phyloP scores from a whole-genome alignment of 2,888 invertebrate genomes.

The Oxycera nigricornis region DNA sequence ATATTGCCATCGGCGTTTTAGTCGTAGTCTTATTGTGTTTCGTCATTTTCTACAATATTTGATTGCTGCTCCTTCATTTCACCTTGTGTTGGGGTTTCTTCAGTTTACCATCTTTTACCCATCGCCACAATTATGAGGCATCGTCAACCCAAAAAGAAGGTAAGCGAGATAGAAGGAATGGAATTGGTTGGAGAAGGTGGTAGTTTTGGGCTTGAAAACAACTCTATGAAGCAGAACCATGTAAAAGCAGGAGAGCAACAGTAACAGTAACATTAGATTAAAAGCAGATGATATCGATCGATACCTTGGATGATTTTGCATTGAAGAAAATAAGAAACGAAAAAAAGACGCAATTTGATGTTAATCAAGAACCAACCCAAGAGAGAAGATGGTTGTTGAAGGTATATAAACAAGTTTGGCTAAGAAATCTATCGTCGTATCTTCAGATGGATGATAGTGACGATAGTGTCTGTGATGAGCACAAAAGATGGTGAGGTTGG shows the following conservation, averaged over 20 bases:
- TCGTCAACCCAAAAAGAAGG: neutral
- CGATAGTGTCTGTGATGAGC: neutral
- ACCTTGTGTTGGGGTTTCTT: conserved; percentile 16
- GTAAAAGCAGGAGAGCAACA: neutral
- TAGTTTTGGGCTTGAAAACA: no score
- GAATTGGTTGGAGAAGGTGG: neutral
- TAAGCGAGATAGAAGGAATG: neutral
- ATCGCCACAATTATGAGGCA: neutral
- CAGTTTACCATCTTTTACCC: conserved; percentile 3
- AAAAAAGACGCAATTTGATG: neutral
- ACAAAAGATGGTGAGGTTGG: neutral
- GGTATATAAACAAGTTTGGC: neutral
- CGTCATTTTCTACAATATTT: neutral
- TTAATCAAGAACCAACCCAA: neutral
- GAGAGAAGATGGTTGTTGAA: neutral
- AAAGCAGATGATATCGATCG: neutral
- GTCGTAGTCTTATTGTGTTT: no score
- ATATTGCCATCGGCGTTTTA: neutral
- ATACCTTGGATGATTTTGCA: neutral
- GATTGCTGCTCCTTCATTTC: conserved; percentile 22
- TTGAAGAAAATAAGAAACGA: conserved; percentile 3
- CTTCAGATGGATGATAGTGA: neutral
- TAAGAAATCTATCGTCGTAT: neutral
- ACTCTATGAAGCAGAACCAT: neutral
- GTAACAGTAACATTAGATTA: neutral